Percentiles rank a stretch among this genome's conserved stretches.
phyloP scores from a whole-genome alignment of 2,888 invertebrate genomes.

The Rhyacophila evoluta region DNA sequence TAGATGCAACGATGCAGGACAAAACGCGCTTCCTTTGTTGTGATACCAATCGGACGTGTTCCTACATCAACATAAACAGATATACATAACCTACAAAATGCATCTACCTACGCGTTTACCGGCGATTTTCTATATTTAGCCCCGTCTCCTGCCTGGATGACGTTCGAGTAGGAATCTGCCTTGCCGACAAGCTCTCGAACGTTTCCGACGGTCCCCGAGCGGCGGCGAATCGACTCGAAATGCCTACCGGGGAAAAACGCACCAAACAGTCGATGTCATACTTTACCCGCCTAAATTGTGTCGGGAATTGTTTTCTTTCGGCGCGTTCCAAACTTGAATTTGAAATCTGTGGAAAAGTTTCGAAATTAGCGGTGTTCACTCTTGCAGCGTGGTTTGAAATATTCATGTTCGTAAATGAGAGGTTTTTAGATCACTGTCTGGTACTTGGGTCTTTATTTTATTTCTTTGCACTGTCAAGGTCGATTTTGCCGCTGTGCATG shows the following conservation, averaged over 20 bases:
- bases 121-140: conserved; percentile 32
- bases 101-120: conserved; percentile 10
- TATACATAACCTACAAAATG: background rate
- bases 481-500: background rate
- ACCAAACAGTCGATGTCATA: conserved; percentile 12
- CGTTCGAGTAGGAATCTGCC: background rate
- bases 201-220: background rate
- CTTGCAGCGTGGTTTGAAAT: background rate
- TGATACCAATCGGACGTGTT: background rate
- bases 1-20: no score
- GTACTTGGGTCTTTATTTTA: background rate
- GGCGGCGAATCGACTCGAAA: background rate
- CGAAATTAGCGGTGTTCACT: background rate
- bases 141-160: conserved; percentile 32
- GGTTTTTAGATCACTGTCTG: background rate
- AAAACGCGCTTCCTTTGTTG: background rate
- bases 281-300: conserved; percentile 7
- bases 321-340: conserved; percentile 11
- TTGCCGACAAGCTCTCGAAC: background rate
- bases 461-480: background rate
- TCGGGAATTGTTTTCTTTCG: background rate
- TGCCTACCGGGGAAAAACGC: conserved; percentile 3
- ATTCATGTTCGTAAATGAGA: background rate
- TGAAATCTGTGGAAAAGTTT: background rate
- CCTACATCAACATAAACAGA: background rate